Evolutionary conservation across 2,888 invertebrate species (phyloP), one percentile per base, ranked within the genome.

Genomic region (Pachliopta kotzebuea): DNA sequence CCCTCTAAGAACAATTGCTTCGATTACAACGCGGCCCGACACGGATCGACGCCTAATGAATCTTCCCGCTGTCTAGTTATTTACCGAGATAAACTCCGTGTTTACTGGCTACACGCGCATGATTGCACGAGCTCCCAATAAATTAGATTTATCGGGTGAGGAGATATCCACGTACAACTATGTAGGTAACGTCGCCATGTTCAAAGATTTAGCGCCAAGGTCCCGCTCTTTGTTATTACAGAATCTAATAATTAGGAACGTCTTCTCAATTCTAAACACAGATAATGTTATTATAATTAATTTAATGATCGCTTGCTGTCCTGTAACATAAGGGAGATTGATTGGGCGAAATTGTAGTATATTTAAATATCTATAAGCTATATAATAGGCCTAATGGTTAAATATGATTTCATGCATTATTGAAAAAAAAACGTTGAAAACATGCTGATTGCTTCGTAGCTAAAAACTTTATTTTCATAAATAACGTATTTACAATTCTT

Each of bases 1-100:
- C 87, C 83, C 73, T 69, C 66, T 71, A 80, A 86, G 90, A 91
- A 90, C 90, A 90, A 91, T 90, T 88, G 90, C 88, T 83, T 85
- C 89, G 88, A 90, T 88, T 90, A 90, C 85, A 83, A 84, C 81
- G 81, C 78, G 78, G 79, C 78, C 79, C 83, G 84, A 86, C 89
- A 84, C 83, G 84, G 86, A 88, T 86, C 88, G 88, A 89, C 85
- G 88, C 86, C 86, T 90, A 91, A 90, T 90, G 90, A 90, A 90
- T 90, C 90, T 90, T 83, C 79, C 74, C 77, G 82, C 86, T 88
- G 90, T 88, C 88, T 88, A 86, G 88, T 86, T 89, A 89, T 86
- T 90, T 86, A 88, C 86, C 74, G 83, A 88, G 89, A 90, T 90
- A 90, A 89, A 87, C 86, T 81, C 85, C 77, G 84, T 88, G 87